phyloP scores from a whole-genome alignment of 2,113 vertebrate species.

The Pygoscelis adeliae region DNA sequence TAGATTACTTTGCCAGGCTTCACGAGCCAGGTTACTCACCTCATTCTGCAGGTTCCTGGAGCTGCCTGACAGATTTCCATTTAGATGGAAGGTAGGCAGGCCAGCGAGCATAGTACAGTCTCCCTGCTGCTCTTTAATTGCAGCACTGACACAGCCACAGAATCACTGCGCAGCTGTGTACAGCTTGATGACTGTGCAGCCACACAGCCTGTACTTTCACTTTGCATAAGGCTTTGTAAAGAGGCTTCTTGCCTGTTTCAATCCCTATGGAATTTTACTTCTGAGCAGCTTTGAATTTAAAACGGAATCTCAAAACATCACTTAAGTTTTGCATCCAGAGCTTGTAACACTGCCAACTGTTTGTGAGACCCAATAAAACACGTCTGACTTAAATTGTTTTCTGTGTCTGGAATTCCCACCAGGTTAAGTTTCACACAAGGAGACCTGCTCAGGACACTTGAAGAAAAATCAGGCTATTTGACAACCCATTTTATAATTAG shows the following conservation, averaged over 20 bases:
- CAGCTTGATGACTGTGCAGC: background rate
- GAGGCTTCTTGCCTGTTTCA: background rate
- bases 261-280: background rate
- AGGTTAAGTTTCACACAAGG: background rate
- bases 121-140: background rate
- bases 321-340: background rate
- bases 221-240: background rate
- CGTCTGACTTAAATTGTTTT: background rate
- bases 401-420: background rate
- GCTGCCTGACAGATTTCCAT: background rate
- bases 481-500: background rate
- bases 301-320: background rate
- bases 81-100: background rate
- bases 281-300: background rate
- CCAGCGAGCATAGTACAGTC: background rate
- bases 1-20: background rate
- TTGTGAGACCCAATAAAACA: background rate
- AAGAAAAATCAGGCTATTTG: background rate
- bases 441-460: background rate
- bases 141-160: background rate
- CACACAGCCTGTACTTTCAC: background rate
- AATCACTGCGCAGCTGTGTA: background rate
- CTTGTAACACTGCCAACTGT: background rate
- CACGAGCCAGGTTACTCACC: background rate
- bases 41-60: background rate